Evolutionary conservation across 2,888 invertebrate species (phyloP), one percentile per base, ranked within the genome.

Genomic region (Netelia fuscicornis): DNA sequence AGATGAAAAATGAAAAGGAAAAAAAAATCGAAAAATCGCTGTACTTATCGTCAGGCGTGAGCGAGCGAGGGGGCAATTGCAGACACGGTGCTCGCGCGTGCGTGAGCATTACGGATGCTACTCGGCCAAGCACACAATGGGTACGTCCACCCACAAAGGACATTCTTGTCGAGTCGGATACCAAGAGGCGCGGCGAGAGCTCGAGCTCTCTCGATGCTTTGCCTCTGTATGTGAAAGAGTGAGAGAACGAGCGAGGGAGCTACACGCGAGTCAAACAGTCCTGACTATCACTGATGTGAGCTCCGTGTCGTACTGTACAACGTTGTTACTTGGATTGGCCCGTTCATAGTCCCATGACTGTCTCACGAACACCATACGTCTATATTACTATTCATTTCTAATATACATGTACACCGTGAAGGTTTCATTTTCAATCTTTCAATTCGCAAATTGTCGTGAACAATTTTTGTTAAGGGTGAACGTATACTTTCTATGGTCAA

Each of bases 121-220:
- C 68, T 58, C 60, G 62, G 58, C 72, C 70, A 83, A 58, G 62
- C 67, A 72, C 68, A 88, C 87, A 87, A 87, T 87, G 79, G 86
- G 58, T 68, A 81, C 78, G 71, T 84, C 87, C 87, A 88, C 87
- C 87, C 84, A 88, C 88, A 83, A 86, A 87, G 83, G 86, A 88
- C 88, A 88, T 88, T 88, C 88, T 83, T 88, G 86, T 88, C 81
- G 86, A 88, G 88, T 86, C 87, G 85, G 79, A 84, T 86, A 75
- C 82, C 81, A 25, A 30, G 83, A 87, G 88, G 88, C 87, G 88
- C 88, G 88, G 85, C 88, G 30, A 65, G 23, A 65, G 20, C 67
- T 48, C 67, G 82, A 74, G 67, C 79, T 83, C 82, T 20, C 82
- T 20, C 64, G n/a, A 23, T 54, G 56, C 20, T 17, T 58, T 2